Percentiles rank a stretch among this genome's conserved stretches.
Conservation (phyloP, 1,140 invertebrate genomes). For the Drosophila subobscura region DNA sequence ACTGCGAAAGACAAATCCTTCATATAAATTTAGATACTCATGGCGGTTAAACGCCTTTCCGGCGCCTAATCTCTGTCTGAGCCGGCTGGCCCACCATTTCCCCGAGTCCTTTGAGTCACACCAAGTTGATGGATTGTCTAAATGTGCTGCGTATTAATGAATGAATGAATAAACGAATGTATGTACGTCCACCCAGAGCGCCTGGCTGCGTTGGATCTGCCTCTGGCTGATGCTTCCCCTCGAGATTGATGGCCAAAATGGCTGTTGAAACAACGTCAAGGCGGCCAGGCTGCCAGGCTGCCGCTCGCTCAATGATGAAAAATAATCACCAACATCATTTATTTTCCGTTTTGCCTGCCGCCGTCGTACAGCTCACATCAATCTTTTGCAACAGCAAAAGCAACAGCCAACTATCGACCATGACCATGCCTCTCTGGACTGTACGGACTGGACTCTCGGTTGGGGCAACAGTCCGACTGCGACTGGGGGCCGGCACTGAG, state of each 20-base stretch:
- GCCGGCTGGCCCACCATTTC: not conserved
- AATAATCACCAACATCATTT: conserved; percentile 82
- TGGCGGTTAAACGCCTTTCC: no score
- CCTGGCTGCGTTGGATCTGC: conserved; percentile 21
- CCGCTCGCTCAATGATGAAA: conserved; percentile 78
- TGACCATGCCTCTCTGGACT: conserved; percentile 50
- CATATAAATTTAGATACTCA: no score
- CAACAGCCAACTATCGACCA: conserved; percentile 70
- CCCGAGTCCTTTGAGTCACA: conserved; percentile 11
- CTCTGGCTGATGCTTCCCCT: conserved; percentile 48
- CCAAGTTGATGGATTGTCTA: conserved; percentile 68
- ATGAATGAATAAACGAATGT: conserved; percentile 49
- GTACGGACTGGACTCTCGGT: not conserved
- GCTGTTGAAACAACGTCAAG: conserved; percentile 71
- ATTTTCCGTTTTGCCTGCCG: conserved; percentile 80
- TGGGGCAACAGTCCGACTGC: not conserved
- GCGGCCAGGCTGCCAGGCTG: conserved; percentile 30
- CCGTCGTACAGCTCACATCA: conserved; percentile 74
- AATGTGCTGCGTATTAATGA: conserved; percentile 67
- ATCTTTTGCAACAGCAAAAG: conserved; percentile 72
- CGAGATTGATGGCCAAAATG: conserved; percentile 77
- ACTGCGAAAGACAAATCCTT: no score
- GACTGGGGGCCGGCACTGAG: not conserved
- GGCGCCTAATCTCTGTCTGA: not conserved
- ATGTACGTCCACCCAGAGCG: conserved; percentile 27